Base-by-base conservation (phyloP, 2,113 vertebrate genomes). In the Sceloporus undulatus region DNA sequence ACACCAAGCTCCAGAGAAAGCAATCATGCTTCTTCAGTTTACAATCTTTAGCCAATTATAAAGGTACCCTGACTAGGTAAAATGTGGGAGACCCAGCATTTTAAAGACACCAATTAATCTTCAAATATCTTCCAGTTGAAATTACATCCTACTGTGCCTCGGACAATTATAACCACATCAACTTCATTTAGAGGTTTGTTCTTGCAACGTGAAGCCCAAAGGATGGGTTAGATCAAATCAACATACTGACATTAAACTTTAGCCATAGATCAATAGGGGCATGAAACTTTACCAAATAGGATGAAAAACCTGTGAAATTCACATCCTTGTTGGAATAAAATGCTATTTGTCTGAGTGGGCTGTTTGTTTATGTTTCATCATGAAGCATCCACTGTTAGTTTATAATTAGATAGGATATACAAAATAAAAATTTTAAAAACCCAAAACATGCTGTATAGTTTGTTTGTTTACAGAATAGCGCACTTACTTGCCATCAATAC, bases 291-390 rank as follows among this genome's bases (percentile, higher is more conserved):
- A 81, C 89, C 94, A 96, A 97, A 95, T 91, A 90, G 88, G 95
- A 93, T 0, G 0, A 66, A 94, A 97, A 94, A 92, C 91, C 91
- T 94, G 92, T 94, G 91, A 94, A 95, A 95, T 91, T 92, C 90
- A 93, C 93, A 92, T 94, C 92, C 90, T 91, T 85, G 84, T 94
- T n/a, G 40, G 91, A 94, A 90, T 87, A 92, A 95, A 96, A 92
- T 71, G 74, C 92, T 92, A 89, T 90, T 94, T 83, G 87, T 95
- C 91, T 92, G 91, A 87, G 85, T 94, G 90, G 89, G 91, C 86
- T 93, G 79, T 93, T 93, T 95, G 92, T 94, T 94, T 66, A 19
- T 40, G 78, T 92, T 90, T 86, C 91, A 75, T 94, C 92, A 95
- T 94, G 91, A 96, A 95, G 85, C 84, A 89, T 87, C 77, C 79